phyloP scores from a whole-genome alignment of 1,140 invertebrate species.

The Anastatus disparis region DNA sequence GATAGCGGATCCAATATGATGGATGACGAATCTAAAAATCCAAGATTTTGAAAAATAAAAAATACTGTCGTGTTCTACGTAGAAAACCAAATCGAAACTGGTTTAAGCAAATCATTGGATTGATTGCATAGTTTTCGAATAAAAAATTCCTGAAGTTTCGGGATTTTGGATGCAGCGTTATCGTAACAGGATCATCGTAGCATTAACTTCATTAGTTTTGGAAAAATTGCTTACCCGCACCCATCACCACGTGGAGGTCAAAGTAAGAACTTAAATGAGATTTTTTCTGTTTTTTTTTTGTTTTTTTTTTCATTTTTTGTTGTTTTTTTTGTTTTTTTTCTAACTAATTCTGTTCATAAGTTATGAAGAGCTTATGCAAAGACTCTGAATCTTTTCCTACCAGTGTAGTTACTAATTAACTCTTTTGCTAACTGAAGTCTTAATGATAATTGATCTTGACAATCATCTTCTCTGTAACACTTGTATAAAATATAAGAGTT shows the following conservation, averaged over 20 bases:
- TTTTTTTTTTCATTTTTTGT: too few relatives aligned
- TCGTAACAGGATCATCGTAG: too few relatives aligned
- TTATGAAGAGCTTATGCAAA: too few relatives aligned
- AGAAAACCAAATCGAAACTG: neutral
- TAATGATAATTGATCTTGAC: slow-evolving; percentile 2
- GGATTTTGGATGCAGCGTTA: too few relatives aligned
- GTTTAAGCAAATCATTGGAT: neutral
- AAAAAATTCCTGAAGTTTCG: too few relatives aligned
- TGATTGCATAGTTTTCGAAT: neutral
- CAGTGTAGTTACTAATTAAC: neutral
- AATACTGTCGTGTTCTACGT: neutral
- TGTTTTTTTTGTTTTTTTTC: too few relatives aligned
- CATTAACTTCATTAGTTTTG: too few relatives aligned
- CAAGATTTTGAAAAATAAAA: neutral
- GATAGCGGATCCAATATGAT: neutral
- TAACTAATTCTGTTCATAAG: too few relatives aligned
- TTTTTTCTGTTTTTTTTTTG: too few relatives aligned
- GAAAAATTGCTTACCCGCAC: too few relatives aligned
- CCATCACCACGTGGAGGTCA: too few relatives aligned
- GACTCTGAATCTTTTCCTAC: neutral
- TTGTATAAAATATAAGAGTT: neutral
- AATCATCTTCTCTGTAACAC: neutral
- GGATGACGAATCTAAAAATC: neutral
- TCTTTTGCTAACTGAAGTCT: slow-evolving; percentile 3
- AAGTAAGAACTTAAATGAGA: too few relatives aligned